Conservation (phyloP, 2,797 vertebrate genomes). For the Oryzias sinensis region DNA sequence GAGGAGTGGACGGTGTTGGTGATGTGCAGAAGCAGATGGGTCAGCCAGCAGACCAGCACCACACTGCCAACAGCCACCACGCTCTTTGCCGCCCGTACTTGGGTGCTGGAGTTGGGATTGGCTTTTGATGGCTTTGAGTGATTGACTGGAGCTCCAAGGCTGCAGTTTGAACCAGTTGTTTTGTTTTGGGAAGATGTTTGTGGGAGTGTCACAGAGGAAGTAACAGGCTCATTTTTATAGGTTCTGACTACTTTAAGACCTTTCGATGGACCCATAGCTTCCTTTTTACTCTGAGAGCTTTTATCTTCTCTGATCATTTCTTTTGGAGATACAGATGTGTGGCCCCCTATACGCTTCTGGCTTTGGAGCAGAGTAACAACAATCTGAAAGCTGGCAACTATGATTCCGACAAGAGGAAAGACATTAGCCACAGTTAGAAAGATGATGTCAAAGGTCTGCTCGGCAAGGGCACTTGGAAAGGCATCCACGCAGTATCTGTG, state of each 20-base stretch:
- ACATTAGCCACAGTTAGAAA: conserved; percentile 72
- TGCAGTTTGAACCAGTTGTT: not conserved
- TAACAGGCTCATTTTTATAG: no score
- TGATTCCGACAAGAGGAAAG: conserved; percentile 69
- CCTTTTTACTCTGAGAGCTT: not conserved
- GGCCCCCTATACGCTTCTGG: conserved; percentile 55
- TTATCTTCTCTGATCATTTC: conserved; percentile 8
- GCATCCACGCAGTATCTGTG: conserved; percentile 48
- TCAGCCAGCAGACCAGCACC: conserved; percentile 80
- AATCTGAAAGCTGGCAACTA: conserved; percentile 68
- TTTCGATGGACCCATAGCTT: not conserved
- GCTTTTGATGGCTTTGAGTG: conserved; percentile 39
- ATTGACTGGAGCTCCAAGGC: conserved; percentile 8
- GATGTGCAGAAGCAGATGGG: conserved; percentile 74
- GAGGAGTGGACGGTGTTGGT: conserved; percentile 65
- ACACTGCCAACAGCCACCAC: conserved; percentile 78
- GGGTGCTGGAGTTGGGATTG: conserved; percentile 25
- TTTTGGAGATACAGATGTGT: conserved; percentile 8
- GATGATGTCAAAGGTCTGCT: conserved; percentile 57
- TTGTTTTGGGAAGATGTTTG: not conserved
- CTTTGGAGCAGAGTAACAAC: conserved; percentile 68
- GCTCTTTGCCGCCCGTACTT: conserved; percentile 78
- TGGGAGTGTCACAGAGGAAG: not conserved
- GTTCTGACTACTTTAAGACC: no score
- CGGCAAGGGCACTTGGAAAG: conserved; percentile 39